Base-by-base conservation (phyloP, 1,140 invertebrate genomes). In the Rhopalosiphum padi region DNA sequence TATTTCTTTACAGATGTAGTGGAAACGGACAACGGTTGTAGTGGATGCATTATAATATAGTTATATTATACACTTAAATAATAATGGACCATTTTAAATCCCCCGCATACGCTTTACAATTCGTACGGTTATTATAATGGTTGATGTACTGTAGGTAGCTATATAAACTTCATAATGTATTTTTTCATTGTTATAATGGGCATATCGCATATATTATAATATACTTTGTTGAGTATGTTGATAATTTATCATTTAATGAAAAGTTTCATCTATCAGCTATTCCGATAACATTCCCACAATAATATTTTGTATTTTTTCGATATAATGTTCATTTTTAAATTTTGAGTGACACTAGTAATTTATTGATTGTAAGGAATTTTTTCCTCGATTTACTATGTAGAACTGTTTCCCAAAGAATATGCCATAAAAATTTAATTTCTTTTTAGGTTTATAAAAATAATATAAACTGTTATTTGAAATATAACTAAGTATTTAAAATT, bases 271-370 rank as follows among this genome's bases (percentile, higher is more conserved):
- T 77, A n/a, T 77, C 60, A 77, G 60, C n/a, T 30, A 77, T 77
- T 77, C 15, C 60, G 0, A 35, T 77, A 77, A 68, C 23, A 60
- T 60, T n/a, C 4, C 60, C 60, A 68, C 30, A 30, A 30, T n/a
- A 77, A n/a, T 77, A n/a, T 68, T 68, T 68, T 68, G 60, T 68
- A 68, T 77, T n/a, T 77, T 68, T 77, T n/a, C n/a, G 60, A 77
- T 77, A 77, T 25, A 68, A 77, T 68, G 11, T n/a, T n/a, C 30
- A n/a, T 77, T 77, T 68, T 68, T 68, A 68, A 11, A n/a, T 77
- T n/a, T 77, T 6, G 60, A 77, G 11, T n/a, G 15, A n/a, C 25
- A 25, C 30, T n/a, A 68, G n/a, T 77, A n/a, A 77, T 77, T 77
- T 77, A 77, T 77, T 77, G 60, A 6, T 77, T 18, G n/a, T 77